phyloP scores from a whole-genome alignment of 1,140 invertebrate genomes.

The Colletes gigas region DNA sequence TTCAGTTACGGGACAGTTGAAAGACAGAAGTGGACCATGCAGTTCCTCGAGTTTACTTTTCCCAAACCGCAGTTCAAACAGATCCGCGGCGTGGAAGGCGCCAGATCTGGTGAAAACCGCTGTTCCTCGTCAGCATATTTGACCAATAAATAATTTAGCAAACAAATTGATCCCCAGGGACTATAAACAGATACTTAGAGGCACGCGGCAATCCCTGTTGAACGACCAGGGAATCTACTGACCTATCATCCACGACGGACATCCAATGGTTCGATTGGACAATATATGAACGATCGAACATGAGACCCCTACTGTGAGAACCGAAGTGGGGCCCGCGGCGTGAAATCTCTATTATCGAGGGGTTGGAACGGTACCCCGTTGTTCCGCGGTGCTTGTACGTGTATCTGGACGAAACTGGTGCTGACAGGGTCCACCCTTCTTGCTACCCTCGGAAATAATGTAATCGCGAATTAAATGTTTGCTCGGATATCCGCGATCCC shows the following conservation, averaged over 20 bases:
- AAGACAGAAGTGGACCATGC: neutral
- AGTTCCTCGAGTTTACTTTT: slow-evolving; percentile 70
- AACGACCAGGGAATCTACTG: slow-evolving; percentile 33
- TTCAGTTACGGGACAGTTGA: neutral
- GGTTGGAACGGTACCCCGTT: slow-evolving; percentile 67
- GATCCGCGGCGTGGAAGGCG: slow-evolving; percentile 73
- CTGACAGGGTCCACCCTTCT: slow-evolving; percentile 70
- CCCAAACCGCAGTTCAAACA: slow-evolving; percentile 76
- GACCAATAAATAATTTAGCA: slow-evolving; percentile 81
- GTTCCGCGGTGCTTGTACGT: slow-evolving; percentile 33
- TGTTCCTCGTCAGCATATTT: slow-evolving; percentile 75
- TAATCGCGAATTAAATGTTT: slow-evolving; percentile 80
- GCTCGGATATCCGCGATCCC: slow-evolving; percentile 57
- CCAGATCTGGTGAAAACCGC: slow-evolving; percentile 56
- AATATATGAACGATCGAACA: slow-evolving; percentile 60
- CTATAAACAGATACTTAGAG: slow-evolving; percentile 81
- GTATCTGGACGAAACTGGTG: slow-evolving; percentile 67
- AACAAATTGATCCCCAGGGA: slow-evolving; percentile 80
- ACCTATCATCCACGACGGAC: neutral
- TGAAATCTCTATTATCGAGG: slow-evolving; percentile 80
- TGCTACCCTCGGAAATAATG: slow-evolving; percentile 69
- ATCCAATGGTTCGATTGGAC: slow-evolving; percentile 40
- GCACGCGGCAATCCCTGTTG: slow-evolving; percentile 67
- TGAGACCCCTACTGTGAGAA: slow-evolving; percentile 79
- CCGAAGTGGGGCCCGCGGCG: slow-evolving; percentile 77